phyloP scores from a whole-genome alignment of 92 coral and sea anemone genomes.

The Galaxea fascicularis region DNA sequence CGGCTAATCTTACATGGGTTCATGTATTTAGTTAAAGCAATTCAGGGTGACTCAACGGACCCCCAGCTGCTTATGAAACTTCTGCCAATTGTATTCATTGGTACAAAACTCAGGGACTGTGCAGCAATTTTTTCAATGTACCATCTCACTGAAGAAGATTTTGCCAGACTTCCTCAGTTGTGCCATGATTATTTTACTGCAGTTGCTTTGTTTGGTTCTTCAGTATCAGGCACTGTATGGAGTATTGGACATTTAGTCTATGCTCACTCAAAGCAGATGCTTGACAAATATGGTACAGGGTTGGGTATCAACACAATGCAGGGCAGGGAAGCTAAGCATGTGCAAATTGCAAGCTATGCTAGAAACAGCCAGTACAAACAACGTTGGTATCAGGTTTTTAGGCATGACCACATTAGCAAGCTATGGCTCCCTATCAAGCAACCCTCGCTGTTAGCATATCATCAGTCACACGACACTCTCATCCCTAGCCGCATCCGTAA shows the following conservation, averaged over 20 bases:
- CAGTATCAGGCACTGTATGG: slow-evolving; percentile 58
- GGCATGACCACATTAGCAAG: slow-evolving; percentile 64
- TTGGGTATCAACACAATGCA: slow-evolving; percentile 72
- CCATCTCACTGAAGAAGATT: slow-evolving; percentile 48
- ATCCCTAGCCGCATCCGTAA: slow-evolving; percentile 41
- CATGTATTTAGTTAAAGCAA: slow-evolving; percentile 67
- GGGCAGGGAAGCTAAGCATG: slow-evolving; percentile 78
- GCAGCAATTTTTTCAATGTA: slow-evolving; percentile 72
- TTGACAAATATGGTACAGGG: slow-evolving; percentile 70
- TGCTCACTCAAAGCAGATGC: slow-evolving; percentile 64
- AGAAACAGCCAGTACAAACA: slow-evolving; percentile 53
- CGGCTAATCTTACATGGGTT: slow-evolving; percentile 65
- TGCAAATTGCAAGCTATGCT: slow-evolving; percentile 71
- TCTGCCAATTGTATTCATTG: slow-evolving; percentile 34
- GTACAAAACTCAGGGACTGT: slow-evolving; percentile 51
- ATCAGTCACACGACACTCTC: slow-evolving; percentile 52
- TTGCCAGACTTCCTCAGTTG: slow-evolving; percentile 35
- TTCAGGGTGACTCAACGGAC: slow-evolving; percentile 56
- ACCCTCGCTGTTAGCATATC: slow-evolving; percentile 64
- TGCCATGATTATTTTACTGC: slow-evolving; percentile 64
- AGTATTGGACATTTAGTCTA: slow-evolving; percentile 70
- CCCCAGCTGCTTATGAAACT: slow-evolving; percentile 35
- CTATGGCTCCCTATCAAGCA: slow-evolving; percentile 66
- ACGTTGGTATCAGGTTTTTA: slow-evolving; percentile 61
- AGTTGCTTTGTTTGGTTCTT: slow-evolving; percentile 45